A percentile compares a stretch with the other conserved stretches of the same genome.
phyloP scores from a whole-genome alignment of 2,888 invertebrate species.

The Cryptocheilus praepositus region DNA sequence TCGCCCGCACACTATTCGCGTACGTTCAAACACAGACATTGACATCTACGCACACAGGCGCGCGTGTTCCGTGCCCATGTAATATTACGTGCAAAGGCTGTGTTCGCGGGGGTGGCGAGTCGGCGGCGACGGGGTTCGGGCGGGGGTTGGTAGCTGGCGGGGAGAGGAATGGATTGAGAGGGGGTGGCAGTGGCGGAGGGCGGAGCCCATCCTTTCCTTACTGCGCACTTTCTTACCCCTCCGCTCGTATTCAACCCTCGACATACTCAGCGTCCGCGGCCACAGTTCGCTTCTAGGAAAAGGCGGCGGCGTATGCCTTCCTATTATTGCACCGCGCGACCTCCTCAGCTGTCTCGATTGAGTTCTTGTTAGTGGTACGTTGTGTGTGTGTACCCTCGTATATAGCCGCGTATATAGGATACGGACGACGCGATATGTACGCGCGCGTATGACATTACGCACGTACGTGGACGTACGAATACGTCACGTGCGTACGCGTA shows the following conservation, averaged over 20 bases:
- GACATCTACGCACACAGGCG: no score
- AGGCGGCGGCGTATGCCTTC: conserved; percentile 57
- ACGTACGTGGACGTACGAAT: background rate
- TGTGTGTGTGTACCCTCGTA: no score
- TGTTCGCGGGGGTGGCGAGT: conserved; percentile 19
- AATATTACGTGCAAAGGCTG: conserved; percentile 2
- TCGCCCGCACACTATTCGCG: no score
- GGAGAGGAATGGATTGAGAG: conserved; percentile 17
- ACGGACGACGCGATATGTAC: background rate
- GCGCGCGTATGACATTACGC: background rate
- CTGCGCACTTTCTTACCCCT: conserved; percentile 70
- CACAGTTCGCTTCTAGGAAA: conserved; percentile 59
- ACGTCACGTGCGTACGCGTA: background rate
- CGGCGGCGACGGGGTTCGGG: conserved; percentile 5
- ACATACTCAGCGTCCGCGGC: conserved; percentile 45
- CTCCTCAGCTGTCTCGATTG: conserved; percentile 23
- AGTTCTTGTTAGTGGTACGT: conserved; percentile 21
- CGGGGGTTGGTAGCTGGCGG: background rate
- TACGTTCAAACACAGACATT: no score
- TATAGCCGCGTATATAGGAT: background rate
- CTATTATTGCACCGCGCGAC: conserved; percentile 27
- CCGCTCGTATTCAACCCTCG: conserved; percentile 54
- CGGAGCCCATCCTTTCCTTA: conserved; percentile 63
- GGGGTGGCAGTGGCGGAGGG: conserved; percentile 39
- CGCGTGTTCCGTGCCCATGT: background rate